Evolutionary conservation across 2,113 vertebrate species (phyloP).

Genomic region (Egretta garzetta): DNA sequence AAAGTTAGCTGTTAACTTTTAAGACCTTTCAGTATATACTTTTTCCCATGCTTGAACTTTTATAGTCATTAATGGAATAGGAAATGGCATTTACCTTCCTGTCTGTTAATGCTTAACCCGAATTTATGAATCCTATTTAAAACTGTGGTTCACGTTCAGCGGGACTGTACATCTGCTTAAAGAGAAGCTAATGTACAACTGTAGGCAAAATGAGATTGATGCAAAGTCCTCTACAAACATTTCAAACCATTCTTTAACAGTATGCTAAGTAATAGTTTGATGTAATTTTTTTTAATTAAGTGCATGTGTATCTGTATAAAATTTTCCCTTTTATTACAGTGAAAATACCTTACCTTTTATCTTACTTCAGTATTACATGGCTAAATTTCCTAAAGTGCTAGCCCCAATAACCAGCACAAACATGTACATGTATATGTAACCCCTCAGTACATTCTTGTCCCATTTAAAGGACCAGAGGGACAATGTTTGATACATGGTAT

Average conservation of each 20-base stretch:
- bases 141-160: neutral
- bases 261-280: neutral
- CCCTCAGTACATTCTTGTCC: neutral
- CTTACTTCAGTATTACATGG: neutral
- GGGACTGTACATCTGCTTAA: neutral
- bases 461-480: neutral
- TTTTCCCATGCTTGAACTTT: neutral
- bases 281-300: neutral
- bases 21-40: neutral
- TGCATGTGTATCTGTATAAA: neutral
- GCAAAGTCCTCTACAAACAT: neutral
- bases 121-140: conserved; percentile 27
- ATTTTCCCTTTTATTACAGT: neutral
- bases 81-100: conserved; percentile 12
- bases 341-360: neutral
- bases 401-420: neutral
- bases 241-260: neutral
- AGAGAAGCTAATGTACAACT: neutral
- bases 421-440: neutral
- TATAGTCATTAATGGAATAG: conserved; percentile 4
- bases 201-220: neutral
- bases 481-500: neutral
- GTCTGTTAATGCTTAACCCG: neutral
- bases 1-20: neutral
- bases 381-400: neutral